Base-by-base conservation (phyloP, 2,113 vertebrate genomes). In the Tyrannus savana region DNA sequence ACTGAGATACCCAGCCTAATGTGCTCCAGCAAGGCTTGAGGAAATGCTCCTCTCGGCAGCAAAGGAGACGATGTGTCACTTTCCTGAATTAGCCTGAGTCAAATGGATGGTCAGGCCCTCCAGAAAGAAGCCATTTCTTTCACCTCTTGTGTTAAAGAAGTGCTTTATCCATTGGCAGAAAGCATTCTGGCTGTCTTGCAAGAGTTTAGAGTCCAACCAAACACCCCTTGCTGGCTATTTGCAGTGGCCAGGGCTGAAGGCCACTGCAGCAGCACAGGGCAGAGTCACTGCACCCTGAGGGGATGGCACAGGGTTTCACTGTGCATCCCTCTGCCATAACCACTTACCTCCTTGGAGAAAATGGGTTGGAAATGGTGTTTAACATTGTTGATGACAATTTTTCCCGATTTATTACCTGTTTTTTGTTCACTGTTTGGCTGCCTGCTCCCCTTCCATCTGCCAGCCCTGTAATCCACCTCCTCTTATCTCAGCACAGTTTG, bases 401-500 rank as follows among this genome's bases (percentile, higher is more conserved):
- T 89, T 53, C 46, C 73, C 47, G 63, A 81, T 90, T 94, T 93
- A 95, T 93, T 95, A 92, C 93, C 83, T 95, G 85, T 0, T 0
- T 91, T 90, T 94, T 89, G 60, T 95, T 93, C 58, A 13, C 68
- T 75, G 44, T 52, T 94, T 93, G 92, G 83, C 96, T 84, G 88
- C 60, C 86, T 78, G 80, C 31, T 92, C 76, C 47, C 9, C 10
- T 24, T 92, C 92, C 93, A 77, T 96, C 92, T 96, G 92, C 93
- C 93, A 90, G 69, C 76, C 39, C 90, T 68, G 64, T 90, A 95
- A 96, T 93, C 93, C 80, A 82, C 90, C 86, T 92, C 85, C 64
- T 93, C 95, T 96, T 97, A 96, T 95, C 96, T 93, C 79, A 12
- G 88, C 84, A 28, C 81, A 74, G 81, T 80, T 90, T 7, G 10